These are phyloP conservation scores for Oscheius sp. DNA, from an alignment of 1,140 invertebrate species.

Conservation along the genomic window DNA sequence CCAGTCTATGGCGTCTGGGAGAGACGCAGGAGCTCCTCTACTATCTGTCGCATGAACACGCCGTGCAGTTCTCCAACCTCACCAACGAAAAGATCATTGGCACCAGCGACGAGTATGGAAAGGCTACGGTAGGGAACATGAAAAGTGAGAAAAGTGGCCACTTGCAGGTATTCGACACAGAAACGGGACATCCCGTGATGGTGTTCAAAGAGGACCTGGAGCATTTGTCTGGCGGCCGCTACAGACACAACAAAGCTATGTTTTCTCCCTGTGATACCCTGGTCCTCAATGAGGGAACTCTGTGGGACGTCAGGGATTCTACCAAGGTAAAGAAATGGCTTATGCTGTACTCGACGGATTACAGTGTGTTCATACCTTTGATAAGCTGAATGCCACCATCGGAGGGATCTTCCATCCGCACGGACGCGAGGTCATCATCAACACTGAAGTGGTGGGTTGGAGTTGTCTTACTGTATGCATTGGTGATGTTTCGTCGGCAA, in stretches of 20 bases:
- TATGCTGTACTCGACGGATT: neutral
- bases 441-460: constrained; percentile 66
- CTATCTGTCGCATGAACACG: constrained; percentile 76
- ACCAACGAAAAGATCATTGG: constrained; percentile 77
- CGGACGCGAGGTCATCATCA: constrained; percentile 69
- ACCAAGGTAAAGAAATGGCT: constrained; percentile 16
- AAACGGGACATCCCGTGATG: constrained; percentile 73
- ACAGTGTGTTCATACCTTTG: constrained; percentile 82
- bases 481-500: neutral
- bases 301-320: constrained; percentile 83
- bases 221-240: constrained; percentile 81
- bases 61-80: constrained; percentile 86
- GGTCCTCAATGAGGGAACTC: constrained; percentile 87
- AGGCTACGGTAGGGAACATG: constrained; percentile 2
- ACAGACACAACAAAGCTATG: constrained; percentile 86
- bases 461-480: constrained; percentile 3
- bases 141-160: constrained; percentile 17
- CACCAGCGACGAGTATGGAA: constrained; percentile 47
- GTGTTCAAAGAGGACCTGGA: constrained; percentile 71
- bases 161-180: constrained; percentile 81
- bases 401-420: constrained; percentile 96
- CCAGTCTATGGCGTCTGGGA: constrained; percentile 78
- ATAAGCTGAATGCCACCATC: constrained; percentile 82
- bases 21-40: constrained; percentile 72
- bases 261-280: constrained; percentile 90